Evolutionary conservation across 1,140 invertebrate genomes (phyloP).

Genomic region (Sitodiplosis mosellana): DNA sequence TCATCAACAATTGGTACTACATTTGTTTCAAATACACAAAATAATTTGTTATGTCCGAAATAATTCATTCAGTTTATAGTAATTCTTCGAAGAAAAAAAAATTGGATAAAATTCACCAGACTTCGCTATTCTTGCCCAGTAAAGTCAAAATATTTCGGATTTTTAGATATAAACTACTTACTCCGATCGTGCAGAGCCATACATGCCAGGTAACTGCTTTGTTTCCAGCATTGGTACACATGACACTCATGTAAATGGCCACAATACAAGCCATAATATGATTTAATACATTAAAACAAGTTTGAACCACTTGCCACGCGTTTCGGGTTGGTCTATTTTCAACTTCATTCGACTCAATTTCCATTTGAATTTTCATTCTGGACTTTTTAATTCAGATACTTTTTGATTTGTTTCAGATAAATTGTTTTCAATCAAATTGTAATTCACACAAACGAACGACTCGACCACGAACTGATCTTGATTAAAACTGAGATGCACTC

Average conservation of each 20-base stretch:
- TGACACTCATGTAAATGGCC: not conserved
- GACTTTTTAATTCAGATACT: not conserved
- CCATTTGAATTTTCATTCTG: not conserved
- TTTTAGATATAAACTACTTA: not conserved
- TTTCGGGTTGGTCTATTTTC: not conserved
- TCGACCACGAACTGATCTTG: no score
- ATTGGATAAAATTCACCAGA: no score
- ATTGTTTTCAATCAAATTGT: no score
- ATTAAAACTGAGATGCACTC: no score
- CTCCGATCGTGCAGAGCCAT: slow-evolving; percentile 2
- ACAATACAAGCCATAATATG: not conserved
- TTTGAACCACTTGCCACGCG: not conserved
- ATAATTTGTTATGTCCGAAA: no score
- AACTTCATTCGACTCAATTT: not conserved
- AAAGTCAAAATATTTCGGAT: no score
- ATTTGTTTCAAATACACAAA: not conserved
- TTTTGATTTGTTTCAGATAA: no score
- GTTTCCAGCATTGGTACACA: not conserved
- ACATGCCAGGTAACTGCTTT: not conserved
- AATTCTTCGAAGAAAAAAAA: no score
- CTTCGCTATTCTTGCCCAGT: not conserved
- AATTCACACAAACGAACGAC: no score
- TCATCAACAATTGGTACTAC: slow-evolving; percentile 2
- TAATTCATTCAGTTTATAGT: no score
- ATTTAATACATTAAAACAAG: not conserved